A percentile compares a stretch with the other conserved stretches of the same genome.
phyloP scores from a whole-genome alignment of 2,113 vertebrate species.

The Todiramphus chloris region DNA sequence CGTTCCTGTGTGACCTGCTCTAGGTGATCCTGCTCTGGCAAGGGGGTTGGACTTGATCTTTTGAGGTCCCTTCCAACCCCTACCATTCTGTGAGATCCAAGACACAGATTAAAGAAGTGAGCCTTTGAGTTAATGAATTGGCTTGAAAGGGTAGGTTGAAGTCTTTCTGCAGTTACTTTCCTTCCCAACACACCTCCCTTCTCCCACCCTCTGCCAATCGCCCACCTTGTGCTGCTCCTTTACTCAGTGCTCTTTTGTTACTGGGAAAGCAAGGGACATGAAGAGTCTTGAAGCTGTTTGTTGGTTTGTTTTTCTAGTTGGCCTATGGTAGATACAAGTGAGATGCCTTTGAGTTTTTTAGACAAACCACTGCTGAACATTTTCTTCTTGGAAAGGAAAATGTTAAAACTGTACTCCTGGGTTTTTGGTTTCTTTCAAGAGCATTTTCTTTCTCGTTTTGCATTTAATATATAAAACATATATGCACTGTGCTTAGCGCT shows the following conservation, averaged over 20 bases:
- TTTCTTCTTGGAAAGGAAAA: not conserved
- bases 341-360: not conserved
- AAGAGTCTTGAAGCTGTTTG: not conserved
- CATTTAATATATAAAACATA: conserved; percentile 39
- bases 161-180: not conserved
- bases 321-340: not conserved
- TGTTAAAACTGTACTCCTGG: not conserved
- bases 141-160: not conserved
- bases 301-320: not conserved
- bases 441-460: conserved; percentile 5
- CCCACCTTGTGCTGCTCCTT: not conserved
- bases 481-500: not conserved
- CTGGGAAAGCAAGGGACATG: not conserved
- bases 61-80: too few species aligned
- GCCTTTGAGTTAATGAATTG: not conserved
- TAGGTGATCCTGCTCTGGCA: too few species aligned
- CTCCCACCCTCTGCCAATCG: not conserved
- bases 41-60: too few species aligned
- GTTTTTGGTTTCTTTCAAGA: not conserved
- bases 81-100: not conserved
- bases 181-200: not conserved
- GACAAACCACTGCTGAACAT: not conserved
- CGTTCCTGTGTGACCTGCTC: too few species aligned
- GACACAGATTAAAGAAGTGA: not conserved
- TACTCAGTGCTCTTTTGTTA: not conserved